Evolutionary conservation across 2,797 vertebrate species (phyloP).

Genomic region (Loriculus beryllinus): DNA sequence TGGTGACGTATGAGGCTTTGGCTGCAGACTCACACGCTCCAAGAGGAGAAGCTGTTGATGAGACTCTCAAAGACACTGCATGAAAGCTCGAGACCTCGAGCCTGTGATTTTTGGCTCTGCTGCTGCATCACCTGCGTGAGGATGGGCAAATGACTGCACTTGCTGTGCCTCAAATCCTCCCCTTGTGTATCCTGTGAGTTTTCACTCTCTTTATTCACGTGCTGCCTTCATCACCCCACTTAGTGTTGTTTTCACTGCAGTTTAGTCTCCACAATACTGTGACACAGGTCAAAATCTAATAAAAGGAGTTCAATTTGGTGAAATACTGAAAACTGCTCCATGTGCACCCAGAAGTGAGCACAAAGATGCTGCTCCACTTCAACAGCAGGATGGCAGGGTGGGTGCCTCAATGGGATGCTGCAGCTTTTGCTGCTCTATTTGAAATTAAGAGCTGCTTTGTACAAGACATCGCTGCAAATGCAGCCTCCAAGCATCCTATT

Average conservation of each 20-base stretch:
- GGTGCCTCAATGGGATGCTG: rapidly evolving
- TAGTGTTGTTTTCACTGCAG: rapidly evolving
- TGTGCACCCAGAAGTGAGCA: background rate
- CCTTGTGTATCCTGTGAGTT: background rate
- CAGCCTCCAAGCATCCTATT: rapidly evolving
- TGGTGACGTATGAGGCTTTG: slow-evolving; percentile 37
- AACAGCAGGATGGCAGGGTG: background rate
- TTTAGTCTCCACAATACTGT: background rate
- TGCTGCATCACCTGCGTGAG: background rate
- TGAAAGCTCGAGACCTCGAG: background rate
- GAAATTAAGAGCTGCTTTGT: background rate
- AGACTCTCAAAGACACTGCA: background rate
- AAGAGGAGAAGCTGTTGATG: background rate
- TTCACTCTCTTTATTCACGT: rapidly evolving
- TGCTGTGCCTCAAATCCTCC: background rate
- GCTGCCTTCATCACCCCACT: background rate
- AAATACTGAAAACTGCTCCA: background rate
- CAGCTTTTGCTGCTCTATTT: rapidly evolving
- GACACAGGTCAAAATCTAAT: background rate
- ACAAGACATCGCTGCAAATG: rapidly evolving
- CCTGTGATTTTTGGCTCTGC: background rate
- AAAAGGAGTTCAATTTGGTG: background rate
- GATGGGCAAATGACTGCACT: background rate
- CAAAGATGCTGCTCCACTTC: background rate
- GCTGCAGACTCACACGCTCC: background rate